Evolutionary conservation across 53 echinoderm and acorn worm species (phyloP), one percentile per base, ranked within the genome.

Genomic region (Crossaster papposus): DNA sequence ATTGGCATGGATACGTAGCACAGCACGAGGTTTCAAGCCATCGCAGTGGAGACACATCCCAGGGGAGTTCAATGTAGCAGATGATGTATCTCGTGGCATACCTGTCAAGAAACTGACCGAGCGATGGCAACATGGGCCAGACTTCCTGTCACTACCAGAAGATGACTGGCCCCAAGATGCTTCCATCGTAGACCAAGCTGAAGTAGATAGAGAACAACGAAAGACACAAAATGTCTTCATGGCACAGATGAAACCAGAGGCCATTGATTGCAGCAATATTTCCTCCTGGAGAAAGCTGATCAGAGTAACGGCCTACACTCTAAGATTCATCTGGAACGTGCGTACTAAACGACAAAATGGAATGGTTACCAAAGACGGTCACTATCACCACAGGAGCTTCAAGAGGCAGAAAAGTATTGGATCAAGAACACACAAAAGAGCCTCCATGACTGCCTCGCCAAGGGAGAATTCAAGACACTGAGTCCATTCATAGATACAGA

Each of bases 251-350:
- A 28, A n/a, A 14, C 4, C 77, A 77, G 90, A 92, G 18, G 54
- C 85, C 6, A 89, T 92, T 55, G 83, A 94, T 26, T 76, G 90
- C 53, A 74, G 51, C 4, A 80, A 58, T 22, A 65, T 90, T 65
- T 94, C 95, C 13, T 55, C 68, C 35, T 94, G 94, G 92, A 70
- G 62, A 51, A 94, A 85, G 36, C 54, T 94, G 30, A 20, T 92
- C 37, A 78, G 83, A 84, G 89, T 94, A 29, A 92, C 92, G 28
- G 92, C 95, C 2, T 92, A 93, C 50, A 90, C 88, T 1, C 29
- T 89, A 17, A 89, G 91, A 79, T 89, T 94, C 15, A 32, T 85
- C 1, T n/a, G 30, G 52, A 94, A 65, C 15, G 35, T 91, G 23
- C 64, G 79, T 30, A 52, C 63, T 14, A 93, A 85, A 50, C 23